Evolutionary conservation across 2,113 vertebrate species (phyloP), one percentile per base, ranked within the genome.

Genomic region (Amblyornis subalaris): DNA sequence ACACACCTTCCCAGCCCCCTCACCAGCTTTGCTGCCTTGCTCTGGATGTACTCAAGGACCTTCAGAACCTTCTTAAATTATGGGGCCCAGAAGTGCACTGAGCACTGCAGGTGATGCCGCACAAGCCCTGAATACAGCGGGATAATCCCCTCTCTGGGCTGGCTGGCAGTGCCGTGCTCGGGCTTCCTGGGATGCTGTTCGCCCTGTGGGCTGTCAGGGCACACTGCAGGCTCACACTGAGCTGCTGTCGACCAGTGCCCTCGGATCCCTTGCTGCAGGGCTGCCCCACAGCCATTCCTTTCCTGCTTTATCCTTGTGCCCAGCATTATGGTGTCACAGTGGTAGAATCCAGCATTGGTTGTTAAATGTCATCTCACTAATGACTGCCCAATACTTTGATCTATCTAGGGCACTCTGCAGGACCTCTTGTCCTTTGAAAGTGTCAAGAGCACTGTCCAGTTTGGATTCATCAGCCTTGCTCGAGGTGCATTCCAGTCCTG

Each of bases 171-270:
- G 15, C 53, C 17, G 4, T 15, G 45, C 38, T n/a, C 10, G 0
- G 29, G 71, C 54, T 36, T 36, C 42, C 47, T 0, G 3, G 23
- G 47, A 24, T 12, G 7, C 1, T 0, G 0, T 54, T 12, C 61
- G 31, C 42, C 9, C 54, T 36, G 47, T 4, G 5, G 48, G 48
- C 69, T 64, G 42, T 42, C 64, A 47, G 38, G 51, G 28, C 29
- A 12, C 29, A 1, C n/a, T 20, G 77, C 1, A 0, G 22, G 17
- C 60, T 79, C 58, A 15, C 36, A 21, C 35, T 8, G 50, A 64
- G 58, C 18, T 45, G 23, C 47, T 45, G 22, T 2, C 29, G n/a
- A 1, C 29, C 62, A 54, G 45, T 22, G 24, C 15, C 29, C 36
- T 36, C 61, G 42, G 29, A 25, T 10, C 45, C 44, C n/a, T 12